These are phyloP conservation scores for Cydia splendana DNA, from an alignment of 1,140 invertebrate genomes.

Conservation along the genomic window DNA sequence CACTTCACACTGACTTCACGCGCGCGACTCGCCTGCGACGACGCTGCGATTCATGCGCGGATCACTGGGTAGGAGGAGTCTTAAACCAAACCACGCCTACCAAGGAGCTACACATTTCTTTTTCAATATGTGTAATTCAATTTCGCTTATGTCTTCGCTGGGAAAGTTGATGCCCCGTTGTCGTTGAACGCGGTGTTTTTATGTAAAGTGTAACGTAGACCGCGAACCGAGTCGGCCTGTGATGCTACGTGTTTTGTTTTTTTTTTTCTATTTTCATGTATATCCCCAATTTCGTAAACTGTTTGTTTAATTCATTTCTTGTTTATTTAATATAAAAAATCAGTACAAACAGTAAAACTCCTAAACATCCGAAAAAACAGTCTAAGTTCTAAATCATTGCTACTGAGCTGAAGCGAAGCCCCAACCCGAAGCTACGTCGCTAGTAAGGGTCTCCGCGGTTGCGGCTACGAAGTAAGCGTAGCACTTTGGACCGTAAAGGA, in stretches of 20 bases:
- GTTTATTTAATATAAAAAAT: not conserved
- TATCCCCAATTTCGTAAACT: slow-evolving; percentile 70
- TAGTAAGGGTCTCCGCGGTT: not conserved
- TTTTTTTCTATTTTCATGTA: slow-evolving; percentile 65
- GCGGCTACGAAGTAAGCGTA: slow-evolving; percentile 6
- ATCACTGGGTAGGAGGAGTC: slow-evolving; percentile 70
- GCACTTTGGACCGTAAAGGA: slow-evolving; percentile 62
- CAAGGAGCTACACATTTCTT: slow-evolving; percentile 79
- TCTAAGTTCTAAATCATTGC: not conserved
- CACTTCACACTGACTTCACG: slow-evolving; percentile 55
- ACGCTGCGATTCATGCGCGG: slow-evolving; percentile 64
- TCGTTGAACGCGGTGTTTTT: slow-evolving; percentile 79
- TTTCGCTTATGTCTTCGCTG: slow-evolving; percentile 80
- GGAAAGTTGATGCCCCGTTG: slow-evolving; percentile 78
- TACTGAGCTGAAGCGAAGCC: not conserved
- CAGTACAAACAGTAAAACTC: not conserved
- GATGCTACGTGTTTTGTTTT: slow-evolving; percentile 53
- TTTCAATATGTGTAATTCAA: slow-evolving; percentile 80
- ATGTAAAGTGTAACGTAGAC: slow-evolving; percentile 79
- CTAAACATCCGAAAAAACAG: not conserved
- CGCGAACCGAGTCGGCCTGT: slow-evolving; percentile 69
- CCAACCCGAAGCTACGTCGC: not conserved
- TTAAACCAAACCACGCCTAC: slow-evolving; percentile 73
- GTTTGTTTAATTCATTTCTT: slow-evolving; percentile 43
- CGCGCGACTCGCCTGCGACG: slow-evolving; percentile 53